Percentiles rank a stretch among this genome's conserved stretches.
These are phyloP conservation scores for Battus philenor DNA, from an alignment of 1,140 invertebrate genomes.

Conservation along the genomic window DNA sequence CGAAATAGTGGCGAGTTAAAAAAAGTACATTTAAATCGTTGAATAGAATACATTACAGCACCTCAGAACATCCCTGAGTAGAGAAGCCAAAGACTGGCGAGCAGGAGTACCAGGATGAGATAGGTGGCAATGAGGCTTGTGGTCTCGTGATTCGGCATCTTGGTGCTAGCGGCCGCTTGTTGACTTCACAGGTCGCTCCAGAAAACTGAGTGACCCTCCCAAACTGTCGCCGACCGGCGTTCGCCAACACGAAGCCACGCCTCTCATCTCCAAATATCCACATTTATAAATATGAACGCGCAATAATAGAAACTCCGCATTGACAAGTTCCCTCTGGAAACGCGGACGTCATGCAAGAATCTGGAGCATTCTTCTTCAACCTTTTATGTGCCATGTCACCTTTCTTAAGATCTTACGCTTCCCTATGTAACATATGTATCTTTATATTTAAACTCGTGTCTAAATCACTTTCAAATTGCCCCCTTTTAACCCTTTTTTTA, in stretches of 20 bases:
- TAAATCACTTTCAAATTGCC: too few species aligned
- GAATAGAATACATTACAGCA: slow-evolving; percentile 26
- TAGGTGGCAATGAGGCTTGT: slow-evolving; percentile 73
- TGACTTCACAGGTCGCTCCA: slow-evolving; percentile 53
- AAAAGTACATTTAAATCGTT: too few species aligned
- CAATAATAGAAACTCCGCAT: slow-evolving; percentile 38
- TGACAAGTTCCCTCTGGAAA: slow-evolving; percentile 28
- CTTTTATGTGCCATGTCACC: too few species aligned
- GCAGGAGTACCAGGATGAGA: slow-evolving; percentile 72
- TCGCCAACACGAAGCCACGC: slow-evolving; percentile 47
- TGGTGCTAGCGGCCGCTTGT: slow-evolving; percentile 28
- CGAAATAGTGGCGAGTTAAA: slow-evolving; percentile 12
- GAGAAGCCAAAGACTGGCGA: slow-evolving; percentile 70
- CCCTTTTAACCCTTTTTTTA: too few species aligned
- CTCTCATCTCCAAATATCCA: slow-evolving; percentile 38
- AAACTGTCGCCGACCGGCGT: slow-evolving; percentile 33
- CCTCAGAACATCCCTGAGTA: slow-evolving; percentile 74
- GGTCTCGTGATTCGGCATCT: slow-evolving; percentile 73
- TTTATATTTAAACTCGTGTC: too few species aligned
- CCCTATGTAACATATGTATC: too few species aligned
- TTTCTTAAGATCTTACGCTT: too few species aligned
- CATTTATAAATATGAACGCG: slow-evolving; percentile 57
- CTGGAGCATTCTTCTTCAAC: too few species aligned
- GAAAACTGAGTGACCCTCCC: slow-evolving; percentile 46
- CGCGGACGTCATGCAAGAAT: too few species aligned